Conservation (phyloP, 2,113 vertebrate species). For the Willisornis vidua region DNA sequence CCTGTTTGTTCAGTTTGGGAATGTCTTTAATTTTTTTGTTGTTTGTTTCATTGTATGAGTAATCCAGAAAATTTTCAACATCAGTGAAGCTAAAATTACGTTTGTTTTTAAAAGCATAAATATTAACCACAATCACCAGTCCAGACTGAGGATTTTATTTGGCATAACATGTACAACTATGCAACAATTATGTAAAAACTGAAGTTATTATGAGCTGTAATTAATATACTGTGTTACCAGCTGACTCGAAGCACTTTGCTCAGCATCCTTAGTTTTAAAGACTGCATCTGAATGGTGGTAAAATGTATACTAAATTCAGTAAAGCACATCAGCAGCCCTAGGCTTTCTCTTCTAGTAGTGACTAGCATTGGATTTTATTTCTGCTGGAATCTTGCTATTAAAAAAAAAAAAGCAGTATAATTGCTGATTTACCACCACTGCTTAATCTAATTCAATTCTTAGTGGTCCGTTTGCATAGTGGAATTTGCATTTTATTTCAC, state of each 20-base stretch:
- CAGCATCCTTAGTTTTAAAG: conserved; percentile 26
- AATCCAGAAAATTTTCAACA: conserved; percentile 56
- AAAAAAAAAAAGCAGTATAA: neutral
- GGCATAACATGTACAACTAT: conserved; percentile 39
- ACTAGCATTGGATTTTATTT: conserved; percentile 41
- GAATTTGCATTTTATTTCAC: conserved; percentile 73
- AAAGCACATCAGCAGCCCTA: neutral
- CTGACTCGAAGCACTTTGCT: conserved; percentile 6
- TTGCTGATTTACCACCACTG: conserved; percentile 66
- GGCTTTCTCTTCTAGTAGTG: neutral
- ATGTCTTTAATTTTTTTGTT: neutral
- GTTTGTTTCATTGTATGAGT: conserved; percentile 9
- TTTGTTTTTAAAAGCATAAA: conserved; percentile 61
- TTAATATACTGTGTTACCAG: conserved; percentile 42
- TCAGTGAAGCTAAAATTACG: conserved; percentile 43
- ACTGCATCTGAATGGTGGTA: neutral
- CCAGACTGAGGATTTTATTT: conserved; percentile 55
- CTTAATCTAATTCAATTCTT: conserved; percentile 74
- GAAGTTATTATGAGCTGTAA: conserved; percentile 37
- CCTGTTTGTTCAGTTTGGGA: conserved; percentile 13
- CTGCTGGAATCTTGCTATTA: conserved; percentile 26
- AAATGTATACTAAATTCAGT: conserved; percentile 5
- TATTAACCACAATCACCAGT: conserved; percentile 65
- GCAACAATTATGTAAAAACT: conserved; percentile 45
- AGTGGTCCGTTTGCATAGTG: conserved; percentile 64